Base-by-base conservation (phyloP, 2,797 vertebrate species). In the Lepidocolaptes lacrymiger region DNA sequence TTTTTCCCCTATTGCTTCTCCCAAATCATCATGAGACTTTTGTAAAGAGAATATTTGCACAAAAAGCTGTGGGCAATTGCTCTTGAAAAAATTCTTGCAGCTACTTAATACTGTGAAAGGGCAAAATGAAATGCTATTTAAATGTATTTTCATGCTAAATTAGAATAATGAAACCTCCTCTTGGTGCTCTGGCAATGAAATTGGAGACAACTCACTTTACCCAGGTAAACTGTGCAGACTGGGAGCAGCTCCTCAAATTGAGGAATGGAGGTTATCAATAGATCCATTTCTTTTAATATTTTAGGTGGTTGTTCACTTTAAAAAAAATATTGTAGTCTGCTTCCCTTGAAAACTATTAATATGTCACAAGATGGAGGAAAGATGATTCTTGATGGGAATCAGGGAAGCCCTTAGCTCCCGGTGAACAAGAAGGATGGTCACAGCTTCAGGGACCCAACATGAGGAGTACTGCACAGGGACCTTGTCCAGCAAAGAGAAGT, bases 41-140 rank as follows among this genome's bases (percentile, higher is more conserved):
- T 90, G 91, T 88, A 72, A 63, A 62, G 81, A 74, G 85, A 79
- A 19, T 36, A 86, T 73, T 94, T 96, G 88, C 54, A 2, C 59
- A 97, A 97, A 97, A 91, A 67, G 85, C 95, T 96, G 92, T 91
- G 85, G 91, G 95, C 92, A 86, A 64, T 78, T 10, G 71, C 64
- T 82, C 79, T 94, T 96, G 97, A 93, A 49, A 54, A 49, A 96
- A 93, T 90, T 84, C 84, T 92, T 93, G 32, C 9, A 79, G 93
- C 95, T 95, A 77, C 61, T 91, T 89, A 91, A 72, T 96, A 86
- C 92, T 94, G 92, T 91, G 94, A 96, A 97, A 96, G 79, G 86
- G 83, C 76, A 92, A 96, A 97, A 87, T 69, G 86, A 92, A 94
- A 92, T 92, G 85, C 96, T 97, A 93, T 97, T 97, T 97, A 97